Base-by-base conservation (phyloP, 2,797 vertebrate species). In the Siniperca undulata region DNA sequence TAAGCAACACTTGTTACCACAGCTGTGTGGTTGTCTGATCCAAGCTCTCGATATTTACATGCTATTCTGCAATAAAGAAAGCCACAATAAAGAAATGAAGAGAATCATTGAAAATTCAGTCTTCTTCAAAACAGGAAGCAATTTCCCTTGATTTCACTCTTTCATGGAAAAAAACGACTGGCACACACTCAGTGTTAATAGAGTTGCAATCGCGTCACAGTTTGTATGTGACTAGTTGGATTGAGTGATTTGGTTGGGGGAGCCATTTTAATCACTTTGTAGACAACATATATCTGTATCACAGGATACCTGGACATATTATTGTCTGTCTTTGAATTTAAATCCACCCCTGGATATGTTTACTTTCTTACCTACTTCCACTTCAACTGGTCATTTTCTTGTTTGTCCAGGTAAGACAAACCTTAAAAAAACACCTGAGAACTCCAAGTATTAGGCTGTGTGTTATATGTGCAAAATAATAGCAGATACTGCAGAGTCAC, bases 121-220 rank as follows among this genome's bases (percentile, higher is more conserved):
- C 89, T 89, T 90, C 80, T 93, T 96, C 95, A 93, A 92, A 95
- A 84, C 91, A 94, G 95, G 93, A 97, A 97, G 95, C 93, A 95
- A 95, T 96, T 95, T 95, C 93, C 85, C 69, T 58, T 77, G 56
- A 90, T 91, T 92, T 80, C 53, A 58, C 60, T 83, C 84, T 87
- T 84, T 89, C 60, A 86, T 58, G 55, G 16, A 17, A 53, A 40
- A 81, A 42, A 48, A 55, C 27, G 78, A 71, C 80, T 83, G 83
- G 84, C 76, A 75, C 59, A 11, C 12, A 36, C 46, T 70, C 82
- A 38, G 68, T 78, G 74, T 84, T 74, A 85, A 80, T 64, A 69
- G 79, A 69, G 70, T 55, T 61, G 53, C 59, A 69, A 67, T 72
- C 68, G 76, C 61, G 61, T 80, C 68, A 83, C 78, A 50, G n/a